phyloP scores from a whole-genome alignment of 1,140 invertebrate genomes.

The Pseudoatta argentina region DNA sequence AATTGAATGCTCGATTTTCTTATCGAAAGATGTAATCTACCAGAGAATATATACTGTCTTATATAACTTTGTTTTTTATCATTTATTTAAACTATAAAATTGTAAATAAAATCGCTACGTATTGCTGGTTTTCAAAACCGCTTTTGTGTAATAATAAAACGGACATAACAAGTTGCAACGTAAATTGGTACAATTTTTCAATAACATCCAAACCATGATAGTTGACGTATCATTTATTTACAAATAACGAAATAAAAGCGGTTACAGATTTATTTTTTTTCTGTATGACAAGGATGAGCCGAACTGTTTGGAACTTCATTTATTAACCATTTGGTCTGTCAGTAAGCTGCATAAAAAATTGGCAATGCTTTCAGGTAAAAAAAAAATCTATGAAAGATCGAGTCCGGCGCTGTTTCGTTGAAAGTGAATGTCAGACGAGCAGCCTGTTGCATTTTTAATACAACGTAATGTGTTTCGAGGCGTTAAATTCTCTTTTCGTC shows the following conservation, averaged over 20 bases:
- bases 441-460: slow-evolving; percentile 64
- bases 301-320: slow-evolving; percentile 34
- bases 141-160: neutral
- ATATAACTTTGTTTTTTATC: neutral
- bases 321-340: slow-evolving; percentile 15
- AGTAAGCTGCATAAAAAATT: slow-evolving; percentile 53
- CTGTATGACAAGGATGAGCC: neutral
- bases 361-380: slow-evolving; percentile 12
- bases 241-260: slow-evolving; percentile 40
- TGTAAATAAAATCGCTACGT: neutral
- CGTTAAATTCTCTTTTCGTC: slow-evolving; percentile 30
- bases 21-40: neutral
- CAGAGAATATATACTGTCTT: neutral
- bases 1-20: neutral
- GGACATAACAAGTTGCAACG: slow-evolving; percentile 1
- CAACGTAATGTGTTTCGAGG: slow-evolving; percentile 30
- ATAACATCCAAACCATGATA: neutral
- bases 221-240: neutral
- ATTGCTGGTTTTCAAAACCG: slow-evolving; percentile 12
- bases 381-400: slow-evolving; percentile 26
- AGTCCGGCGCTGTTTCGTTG: slow-evolving; percentile 12
- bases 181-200: slow-evolving; percentile 48
- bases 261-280: slow-evolving; percentile 7
- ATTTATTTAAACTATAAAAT: neutral
- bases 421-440: slow-evolving; percentile 47